Conservation (phyloP, 2,113 vertebrate genomes). For the Rhipidura dahli region DNA sequence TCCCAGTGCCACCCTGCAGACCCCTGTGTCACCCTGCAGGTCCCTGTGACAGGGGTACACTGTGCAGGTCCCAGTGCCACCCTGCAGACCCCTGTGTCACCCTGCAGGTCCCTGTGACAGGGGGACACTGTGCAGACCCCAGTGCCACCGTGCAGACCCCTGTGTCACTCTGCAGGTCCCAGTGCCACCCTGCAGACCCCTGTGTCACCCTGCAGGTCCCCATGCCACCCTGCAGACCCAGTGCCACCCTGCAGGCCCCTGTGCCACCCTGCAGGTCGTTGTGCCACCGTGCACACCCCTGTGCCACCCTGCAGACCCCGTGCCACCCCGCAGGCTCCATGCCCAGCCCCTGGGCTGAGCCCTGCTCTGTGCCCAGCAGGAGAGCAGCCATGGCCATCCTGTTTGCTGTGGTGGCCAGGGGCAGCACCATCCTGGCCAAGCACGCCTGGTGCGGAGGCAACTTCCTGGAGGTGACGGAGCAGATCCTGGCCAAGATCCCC, state of each 20-base stretch:
- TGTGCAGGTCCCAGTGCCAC: too few species aligned
- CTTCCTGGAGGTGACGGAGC: constrained; percentile 97
- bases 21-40: too few species aligned
- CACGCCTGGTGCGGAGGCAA: constrained; percentile 96
- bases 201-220: neutral
- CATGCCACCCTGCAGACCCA: neutral
- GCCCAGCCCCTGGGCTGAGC: neutral
- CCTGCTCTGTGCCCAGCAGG: neutral
- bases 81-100: neutral
- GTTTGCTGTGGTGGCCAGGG: constrained; percentile 94
- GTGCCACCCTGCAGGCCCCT: neutral
- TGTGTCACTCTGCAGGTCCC: neutral
- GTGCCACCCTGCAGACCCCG: neutral
- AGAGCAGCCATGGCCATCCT: constrained; percentile 91
- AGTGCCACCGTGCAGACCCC: neutral
- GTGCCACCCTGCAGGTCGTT: neutral
- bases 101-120: neutral
- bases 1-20: too few species aligned
- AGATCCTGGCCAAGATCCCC: constrained; percentile 94
- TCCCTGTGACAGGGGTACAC: too few species aligned
- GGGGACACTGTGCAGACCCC: neutral
- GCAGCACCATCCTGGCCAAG: constrained; percentile 95
- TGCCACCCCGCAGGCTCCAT: neutral
- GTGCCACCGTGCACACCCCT: neutral
- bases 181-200: neutral